These are phyloP conservation scores for Lasioglossum zephyrum DNA, from an alignment of 2,888 invertebrate genomes.

Conservation along the genomic window DNA sequence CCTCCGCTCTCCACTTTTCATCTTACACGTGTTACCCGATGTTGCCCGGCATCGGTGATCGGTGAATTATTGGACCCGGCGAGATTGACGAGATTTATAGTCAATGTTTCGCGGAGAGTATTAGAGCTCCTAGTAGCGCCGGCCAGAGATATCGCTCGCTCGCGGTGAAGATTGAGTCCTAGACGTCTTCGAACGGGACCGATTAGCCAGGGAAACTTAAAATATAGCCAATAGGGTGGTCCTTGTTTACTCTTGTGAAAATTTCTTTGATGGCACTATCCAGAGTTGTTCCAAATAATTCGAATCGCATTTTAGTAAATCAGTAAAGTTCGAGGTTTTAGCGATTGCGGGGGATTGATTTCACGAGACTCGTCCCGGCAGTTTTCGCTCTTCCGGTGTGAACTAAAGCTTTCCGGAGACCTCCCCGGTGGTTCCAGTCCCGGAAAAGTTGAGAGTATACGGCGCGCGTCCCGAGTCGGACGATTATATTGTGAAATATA, in stretches of 20 bases:
- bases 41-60: conserved; percentile 45
- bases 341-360: background rate
- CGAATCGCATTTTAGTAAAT: background rate
- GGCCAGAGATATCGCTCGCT: background rate
- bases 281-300: too few relatives aligned
- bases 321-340: background rate
- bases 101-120: conserved; percentile 12
- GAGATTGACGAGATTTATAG: conserved; percentile 6
- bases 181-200: background rate
- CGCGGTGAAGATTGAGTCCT: background rate
- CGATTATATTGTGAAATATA: conserved; percentile 82
- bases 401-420: background rate
- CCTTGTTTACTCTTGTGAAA: too few relatives aligned
- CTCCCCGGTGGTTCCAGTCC: conserved; percentile 19
- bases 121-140: conserved; percentile 1
- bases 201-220: background rate
- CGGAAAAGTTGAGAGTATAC: conserved; percentile 62
- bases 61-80: conserved; percentile 37
- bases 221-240: too few relatives aligned
- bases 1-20: conserved; percentile 40
- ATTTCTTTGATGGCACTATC: too few relatives aligned
- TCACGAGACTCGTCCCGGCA: background rate
- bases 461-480: conserved; percentile 31
- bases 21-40: conserved; percentile 51
- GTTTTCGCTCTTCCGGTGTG: background rate